Evolutionary conservation across 2,113 vertebrate genomes (phyloP), one percentile per base, ranked within the genome.

Genomic region (Tachuris rubrigastra): DNA sequence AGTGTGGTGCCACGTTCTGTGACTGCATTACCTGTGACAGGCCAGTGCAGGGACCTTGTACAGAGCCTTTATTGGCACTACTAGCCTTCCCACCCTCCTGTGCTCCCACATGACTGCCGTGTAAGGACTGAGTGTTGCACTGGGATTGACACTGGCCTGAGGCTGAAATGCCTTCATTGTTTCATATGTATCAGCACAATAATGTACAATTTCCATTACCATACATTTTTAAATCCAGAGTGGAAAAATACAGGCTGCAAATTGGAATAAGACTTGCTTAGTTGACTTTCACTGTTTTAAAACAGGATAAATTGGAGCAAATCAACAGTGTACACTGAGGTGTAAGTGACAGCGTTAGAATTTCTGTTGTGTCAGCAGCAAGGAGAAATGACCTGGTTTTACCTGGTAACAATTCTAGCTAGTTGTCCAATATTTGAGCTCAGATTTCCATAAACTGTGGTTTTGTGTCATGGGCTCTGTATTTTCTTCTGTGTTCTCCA

Each of bases 191-290:
- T 81, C 89, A 85, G 80, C 52, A 56, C 69, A 87, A 82, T 63
- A 82, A 85, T 30, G 65, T 72, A 60, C 44, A 31, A 37, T 92
- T 84, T 49, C 86, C 76, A 67, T 89, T 78, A 21, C 73, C 27
- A 2, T 87, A 55, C 56, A 35, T 33, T 42, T 88, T 85, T 77
- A 67, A 55, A 81, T 91, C 81, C 30, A 33, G 59, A 67, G 56
- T 89, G 91, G 94, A 92, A 96, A 94, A 94, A 87, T 80, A 47
- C 60, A 58, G 88, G 27, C 88, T 86, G 46, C 24, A 63, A 52
- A 60, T 55, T 41, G 56, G 33, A 83, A 5, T 74, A 9, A 30
- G 78, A 67, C 71, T 83, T 76, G 41, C 59, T 77, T 74, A 16
- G 74, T 27, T 93, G 59, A 59, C 55, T 96, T 80, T 41, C 14